Evolutionary conservation across 2,888 invertebrate species (phyloP).

Genomic region (Phalera bucephala): DNA sequence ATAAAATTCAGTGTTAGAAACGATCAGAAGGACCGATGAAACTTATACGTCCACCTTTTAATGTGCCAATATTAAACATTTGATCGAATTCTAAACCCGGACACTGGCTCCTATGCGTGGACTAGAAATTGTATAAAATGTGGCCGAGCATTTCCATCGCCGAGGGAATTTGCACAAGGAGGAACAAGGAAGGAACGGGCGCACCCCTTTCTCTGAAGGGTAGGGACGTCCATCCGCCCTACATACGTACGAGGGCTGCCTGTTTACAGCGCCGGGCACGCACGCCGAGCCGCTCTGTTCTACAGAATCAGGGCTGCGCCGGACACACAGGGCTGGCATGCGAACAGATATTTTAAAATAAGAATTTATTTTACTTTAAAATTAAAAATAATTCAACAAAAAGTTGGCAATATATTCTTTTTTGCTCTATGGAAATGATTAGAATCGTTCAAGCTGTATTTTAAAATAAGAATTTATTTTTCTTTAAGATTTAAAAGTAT

Average conservation of each 20-base stretch:
- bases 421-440: no score
- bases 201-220: constrained; percentile 77
- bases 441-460: no score
- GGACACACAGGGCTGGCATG: constrained; percentile 74
- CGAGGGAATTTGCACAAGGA: constrained; percentile 83
- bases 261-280: constrained; percentile 81
- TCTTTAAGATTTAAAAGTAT: no score
- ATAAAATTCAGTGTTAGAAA: no score
- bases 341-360: no score
- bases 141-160: constrained; percentile 82
- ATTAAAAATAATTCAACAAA: no score
- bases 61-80: background rate
- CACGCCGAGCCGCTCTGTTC: constrained; percentile 76
- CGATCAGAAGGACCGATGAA: no score
- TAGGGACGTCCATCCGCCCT: constrained; percentile 71
- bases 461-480: no score
- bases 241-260: constrained; percentile 75
- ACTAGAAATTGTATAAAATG: constrained; percentile 83
- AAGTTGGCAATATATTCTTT: no score
- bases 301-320: constrained; percentile 79
- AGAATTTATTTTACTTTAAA: no score
- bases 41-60: no score
- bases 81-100: background rate
- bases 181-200: constrained; percentile 79
- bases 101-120: constrained; percentile 32